phyloP scores from a whole-genome alignment of 2,797 vertebrate species.

The Limosa lapponica region DNA sequence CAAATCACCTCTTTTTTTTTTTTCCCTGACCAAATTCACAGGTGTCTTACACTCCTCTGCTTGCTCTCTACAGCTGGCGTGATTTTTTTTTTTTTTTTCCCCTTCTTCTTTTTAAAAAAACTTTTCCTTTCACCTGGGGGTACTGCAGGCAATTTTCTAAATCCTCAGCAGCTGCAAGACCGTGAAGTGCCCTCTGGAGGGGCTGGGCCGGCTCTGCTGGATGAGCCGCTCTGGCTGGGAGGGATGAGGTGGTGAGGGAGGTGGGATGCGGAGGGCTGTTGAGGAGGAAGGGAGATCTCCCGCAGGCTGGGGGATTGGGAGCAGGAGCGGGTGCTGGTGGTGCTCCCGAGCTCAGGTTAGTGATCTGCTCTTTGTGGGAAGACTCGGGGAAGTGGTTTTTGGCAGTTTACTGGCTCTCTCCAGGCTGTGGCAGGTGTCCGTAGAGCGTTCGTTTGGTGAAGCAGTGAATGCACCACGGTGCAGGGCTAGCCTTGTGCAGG shows the following conservation, averaged over 20 bases:
- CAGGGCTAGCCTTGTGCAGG: accelerated
- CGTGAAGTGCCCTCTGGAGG: background rate
- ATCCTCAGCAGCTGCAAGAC: background rate
- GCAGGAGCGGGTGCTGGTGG: background rate
- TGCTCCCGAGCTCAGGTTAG: background rate
- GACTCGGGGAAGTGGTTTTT: accelerated
- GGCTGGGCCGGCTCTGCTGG: background rate
- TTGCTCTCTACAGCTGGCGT: background rate
- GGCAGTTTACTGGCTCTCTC: accelerated
- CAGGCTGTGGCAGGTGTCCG: accelerated
- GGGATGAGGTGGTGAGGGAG: accelerated
- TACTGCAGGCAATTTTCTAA: background rate
- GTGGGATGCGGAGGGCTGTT: accelerated
- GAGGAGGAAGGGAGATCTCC: background rate
- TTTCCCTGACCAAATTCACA: background rate
- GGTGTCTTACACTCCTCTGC: background rate
- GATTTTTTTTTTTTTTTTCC: background rate
- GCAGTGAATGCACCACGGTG: accelerated
- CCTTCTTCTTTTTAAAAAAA: too few relatives aligned
- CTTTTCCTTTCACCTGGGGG: background rate
- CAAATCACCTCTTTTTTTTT: background rate
- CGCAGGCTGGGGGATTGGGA: accelerated
- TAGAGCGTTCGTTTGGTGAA: accelerated
- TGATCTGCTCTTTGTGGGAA: too few relatives aligned
- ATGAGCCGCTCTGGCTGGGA: background rate